These are phyloP conservation scores for Lepus townsendii DNA, from an alignment of 2,797 vertebrate genomes.

Conservation along the genomic window DNA sequence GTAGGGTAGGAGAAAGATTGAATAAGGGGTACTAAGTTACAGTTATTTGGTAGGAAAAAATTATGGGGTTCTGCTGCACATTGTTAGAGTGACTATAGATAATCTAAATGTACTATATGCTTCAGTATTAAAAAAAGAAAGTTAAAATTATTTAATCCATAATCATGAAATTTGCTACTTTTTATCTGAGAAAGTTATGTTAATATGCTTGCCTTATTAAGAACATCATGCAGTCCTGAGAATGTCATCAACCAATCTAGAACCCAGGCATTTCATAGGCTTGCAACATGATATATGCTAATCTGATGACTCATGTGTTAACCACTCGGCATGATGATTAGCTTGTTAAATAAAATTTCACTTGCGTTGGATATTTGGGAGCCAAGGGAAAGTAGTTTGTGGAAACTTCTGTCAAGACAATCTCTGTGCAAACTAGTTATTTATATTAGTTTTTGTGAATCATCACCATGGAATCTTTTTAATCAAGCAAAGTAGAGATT, in stretches of 20 bases:
- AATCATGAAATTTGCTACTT: conserved; percentile 38
- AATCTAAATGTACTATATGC: too few species aligned
- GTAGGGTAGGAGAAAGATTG: too few species aligned
- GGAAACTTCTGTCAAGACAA: not conserved
- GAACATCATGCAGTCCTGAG: not conserved
- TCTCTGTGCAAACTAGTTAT: not conserved
- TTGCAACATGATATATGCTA: not conserved
- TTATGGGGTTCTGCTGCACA: too few species aligned
- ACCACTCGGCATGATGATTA: conserved; percentile 29
- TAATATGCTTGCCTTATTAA: not conserved
- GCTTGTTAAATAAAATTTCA: conserved; percentile 2
- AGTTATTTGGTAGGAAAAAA: too few species aligned
- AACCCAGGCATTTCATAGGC: not conserved
- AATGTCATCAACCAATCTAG: not conserved
- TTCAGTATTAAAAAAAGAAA: too few species aligned
- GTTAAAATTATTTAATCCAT: conserved; percentile 46
- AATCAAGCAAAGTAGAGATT: not conserved
- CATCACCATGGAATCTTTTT: not conserved
- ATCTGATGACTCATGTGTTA: not conserved
- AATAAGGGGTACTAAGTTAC: too few species aligned
- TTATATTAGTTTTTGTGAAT: conserved; percentile 50
- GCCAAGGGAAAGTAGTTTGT: not conserved
- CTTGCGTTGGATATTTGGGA: conserved; percentile 48
- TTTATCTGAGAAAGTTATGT: conserved; percentile 25
- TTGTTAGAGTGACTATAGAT: too few species aligned